Evolutionary conservation across 2,797 vertebrate species (phyloP), one percentile per base, ranked within the genome.

Genomic region (Pygocentrus nattereri): DNA sequence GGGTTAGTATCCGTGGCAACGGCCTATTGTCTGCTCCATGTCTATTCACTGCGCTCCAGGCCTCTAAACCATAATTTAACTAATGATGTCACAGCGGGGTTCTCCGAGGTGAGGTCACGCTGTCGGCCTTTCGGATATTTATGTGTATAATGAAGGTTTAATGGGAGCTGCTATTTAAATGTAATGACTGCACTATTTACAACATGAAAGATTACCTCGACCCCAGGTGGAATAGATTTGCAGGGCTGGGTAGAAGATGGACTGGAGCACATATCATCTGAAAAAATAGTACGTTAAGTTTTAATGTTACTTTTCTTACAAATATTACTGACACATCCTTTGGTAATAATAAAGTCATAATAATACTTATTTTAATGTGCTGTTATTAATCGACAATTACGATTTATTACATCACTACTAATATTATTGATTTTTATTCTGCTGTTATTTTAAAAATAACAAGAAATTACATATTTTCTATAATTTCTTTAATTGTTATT

Each of bases 11-110:
- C 68, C 23, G 12, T 70, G 68, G 44, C 23, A 70, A 70, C 44
- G 18, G 44, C 38, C 68, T 30, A 16, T 30, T 70, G 68, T 70
- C 41, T 16, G 6, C 23, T 50, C 11, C 25, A 0, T 56, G 52
- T 49, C 68, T 27, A 27, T 50, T 65, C 62, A 65, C 5, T 21
- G 27, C 62, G 18, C 1, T 13, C 18, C 62, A 34, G 62, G 27
- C 62, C 19, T 34, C 62, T 34, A 30, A 30, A 38, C 62, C 30
- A 21, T 65, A 65, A 31, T 65, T 65, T 19, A 34, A 2, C 62
- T 65, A 65, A 65, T 65, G 62, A 65, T 65, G 62, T 65, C 62
- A 65, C 27, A 65, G 62, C 30, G 62, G 62, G 62, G 62, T 38
- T 65, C 31, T 65, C 62, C 31, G 31, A 10, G 62, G 13, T 65